Evolutionary conservation across 35 echinoderm and acorn worm species (phyloP).

Genomic region (Hemicentrotus pulcherrimus): DNA sequence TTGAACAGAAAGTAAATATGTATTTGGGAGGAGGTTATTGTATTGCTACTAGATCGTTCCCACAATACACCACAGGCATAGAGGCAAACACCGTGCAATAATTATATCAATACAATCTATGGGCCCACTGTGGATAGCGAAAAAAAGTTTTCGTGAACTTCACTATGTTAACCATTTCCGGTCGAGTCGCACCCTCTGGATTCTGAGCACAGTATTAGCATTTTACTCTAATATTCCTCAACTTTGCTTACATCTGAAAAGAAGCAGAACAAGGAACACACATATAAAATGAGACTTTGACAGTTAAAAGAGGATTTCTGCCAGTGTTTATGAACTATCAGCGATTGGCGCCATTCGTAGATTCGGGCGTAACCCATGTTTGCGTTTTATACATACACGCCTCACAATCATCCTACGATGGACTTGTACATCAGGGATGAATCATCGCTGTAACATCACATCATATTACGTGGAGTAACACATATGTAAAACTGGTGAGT

Average conservation of each 20-base stretch:
- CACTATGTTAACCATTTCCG: not conserved
- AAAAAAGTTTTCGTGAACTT: not conserved
- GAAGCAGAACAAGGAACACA: not conserved
- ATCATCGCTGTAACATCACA: not conserved
- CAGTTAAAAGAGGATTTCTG: not conserved
- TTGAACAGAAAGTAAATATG: not conserved
- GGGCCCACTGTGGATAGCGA: not conserved
- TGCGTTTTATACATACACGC: not conserved
- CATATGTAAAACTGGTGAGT: not conserved
- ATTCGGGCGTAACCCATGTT: not conserved
- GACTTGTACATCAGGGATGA: not conserved
- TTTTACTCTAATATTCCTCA: not conserved
- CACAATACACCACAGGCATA: constrained; percentile 16
- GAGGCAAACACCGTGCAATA: not conserved
- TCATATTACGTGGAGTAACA: not conserved
- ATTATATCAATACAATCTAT: not conserved
- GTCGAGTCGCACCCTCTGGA: not conserved
- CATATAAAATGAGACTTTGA: not conserved
- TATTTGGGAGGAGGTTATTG: not conserved
- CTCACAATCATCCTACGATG: not conserved
- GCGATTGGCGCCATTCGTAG: not conserved
- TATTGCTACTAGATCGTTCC: constrained; percentile 9
- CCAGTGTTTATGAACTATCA: not conserved
- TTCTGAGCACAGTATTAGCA: not conserved
- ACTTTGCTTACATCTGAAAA: not conserved